phyloP scores from a whole-genome alignment of 2,113 vertebrate species.

The Thymallus thymallus region DNA sequence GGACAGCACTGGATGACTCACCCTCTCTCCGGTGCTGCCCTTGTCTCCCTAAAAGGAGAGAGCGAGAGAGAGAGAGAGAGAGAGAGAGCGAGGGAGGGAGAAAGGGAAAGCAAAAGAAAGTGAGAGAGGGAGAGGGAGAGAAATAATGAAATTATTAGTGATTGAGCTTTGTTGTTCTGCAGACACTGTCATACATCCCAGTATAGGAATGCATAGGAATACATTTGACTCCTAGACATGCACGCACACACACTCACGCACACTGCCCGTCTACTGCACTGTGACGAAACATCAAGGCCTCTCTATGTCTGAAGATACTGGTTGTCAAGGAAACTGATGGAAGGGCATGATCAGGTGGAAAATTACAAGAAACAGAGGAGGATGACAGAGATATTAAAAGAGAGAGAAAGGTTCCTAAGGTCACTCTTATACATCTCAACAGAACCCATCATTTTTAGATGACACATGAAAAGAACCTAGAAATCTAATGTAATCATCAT shows the following conservation, averaged over 20 bases:
- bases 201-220: too few relatives aligned
- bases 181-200: too few relatives aligned
- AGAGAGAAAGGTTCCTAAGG: neutral
- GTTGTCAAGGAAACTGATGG: slow-evolving; percentile 19
- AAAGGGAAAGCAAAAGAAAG: neutral
- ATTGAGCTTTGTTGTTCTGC: too few relatives aligned
- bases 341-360: slow-evolving; percentile 2
- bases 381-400: neutral
- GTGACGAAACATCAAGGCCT: slow-evolving; percentile 6
- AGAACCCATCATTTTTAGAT: too few relatives aligned
- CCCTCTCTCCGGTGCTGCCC: slow-evolving; percentile 87
- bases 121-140: neutral
- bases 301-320: neutral
- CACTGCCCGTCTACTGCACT: neutral
- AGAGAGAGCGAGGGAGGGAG: slow-evolving; percentile 19
- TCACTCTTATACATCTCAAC: too few relatives aligned
- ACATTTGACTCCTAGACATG: neutral
- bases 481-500: too few relatives aligned
- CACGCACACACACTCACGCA: slow-evolving; percentile 7
- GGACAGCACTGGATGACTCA: slow-evolving; percentile 71
- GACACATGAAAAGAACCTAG: too few relatives aligned
- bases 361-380: neutral
- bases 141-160: neutral
- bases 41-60: slow-evolving; percentile 82
- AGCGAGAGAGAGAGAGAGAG: slow-evolving; percentile 1